phyloP scores from a whole-genome alignment of 2,113 vertebrate species.

The Salvelinus alpinus region DNA sequence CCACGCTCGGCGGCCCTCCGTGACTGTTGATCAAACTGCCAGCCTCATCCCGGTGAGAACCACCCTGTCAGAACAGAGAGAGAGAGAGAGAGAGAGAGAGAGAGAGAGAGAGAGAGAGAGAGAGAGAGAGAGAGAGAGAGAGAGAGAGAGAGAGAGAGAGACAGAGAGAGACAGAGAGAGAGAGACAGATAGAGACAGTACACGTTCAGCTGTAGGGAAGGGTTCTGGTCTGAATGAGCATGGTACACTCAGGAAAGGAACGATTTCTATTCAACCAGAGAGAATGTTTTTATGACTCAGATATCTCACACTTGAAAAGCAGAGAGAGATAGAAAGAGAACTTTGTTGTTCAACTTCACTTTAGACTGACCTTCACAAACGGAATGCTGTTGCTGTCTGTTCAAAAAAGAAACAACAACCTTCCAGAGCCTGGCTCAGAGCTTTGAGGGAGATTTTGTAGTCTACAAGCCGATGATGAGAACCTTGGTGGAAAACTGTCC shows the following conservation, averaged over 20 bases:
- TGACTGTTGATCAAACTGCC: slow-evolving; percentile 89
- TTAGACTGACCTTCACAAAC: background rate
- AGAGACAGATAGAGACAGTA: too few species aligned
- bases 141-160: too few species aligned
- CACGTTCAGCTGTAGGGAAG: background rate
- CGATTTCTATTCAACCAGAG: too few species aligned
- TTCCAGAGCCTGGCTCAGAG: background rate
- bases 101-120: background rate
- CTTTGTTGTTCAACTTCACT: background rate
- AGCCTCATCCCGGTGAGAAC: slow-evolving; percentile 85
- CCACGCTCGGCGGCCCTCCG: slow-evolving; percentile 80
- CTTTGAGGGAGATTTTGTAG: background rate
- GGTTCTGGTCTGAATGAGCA: background rate
- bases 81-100: background rate
- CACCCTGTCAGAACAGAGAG: slow-evolving; percentile 76
- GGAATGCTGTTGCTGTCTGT: background rate
- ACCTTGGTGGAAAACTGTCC: too few species aligned
- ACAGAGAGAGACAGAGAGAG: too few species aligned
- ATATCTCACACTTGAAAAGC: background rate
- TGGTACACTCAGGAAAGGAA: background rate
- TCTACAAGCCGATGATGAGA: background rate
- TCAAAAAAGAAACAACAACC: background rate
- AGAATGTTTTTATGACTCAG: background rate
- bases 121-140: background rate
- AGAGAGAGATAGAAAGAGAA: slow-evolving; percentile 18